phyloP scores from a whole-genome alignment of 92 coral and sea anemone species.

The Actinostola sp. region DNA sequence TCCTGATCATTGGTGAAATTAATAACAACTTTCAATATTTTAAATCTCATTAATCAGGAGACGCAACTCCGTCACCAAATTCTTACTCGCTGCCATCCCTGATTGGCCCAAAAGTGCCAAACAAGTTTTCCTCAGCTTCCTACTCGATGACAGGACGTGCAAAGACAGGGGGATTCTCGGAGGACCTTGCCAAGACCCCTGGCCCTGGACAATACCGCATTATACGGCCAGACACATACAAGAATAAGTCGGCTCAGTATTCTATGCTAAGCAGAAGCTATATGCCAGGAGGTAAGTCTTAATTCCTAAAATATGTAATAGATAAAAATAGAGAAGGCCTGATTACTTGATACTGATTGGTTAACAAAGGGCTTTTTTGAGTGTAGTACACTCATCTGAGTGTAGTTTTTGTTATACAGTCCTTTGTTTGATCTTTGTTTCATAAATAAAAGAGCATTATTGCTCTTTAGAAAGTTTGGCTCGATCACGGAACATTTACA shows the following conservation, averaged over 20 bases:
- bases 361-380: too few relatives aligned
- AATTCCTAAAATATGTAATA: too few relatives aligned
- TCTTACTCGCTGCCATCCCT: constrained; percentile 80
- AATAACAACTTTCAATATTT: neutral
- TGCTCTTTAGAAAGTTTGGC: too few relatives aligned
- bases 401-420: too few relatives aligned
- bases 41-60: constrained; percentile 48
- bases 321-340: too few relatives aligned
- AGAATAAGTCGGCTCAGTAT: constrained; percentile 70
- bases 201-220: constrained; percentile 92
- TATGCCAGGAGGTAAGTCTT: constrained; percentile 94
- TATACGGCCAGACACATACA: constrained; percentile 62
- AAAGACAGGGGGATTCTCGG: constrained; percentile 94
- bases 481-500: too few relatives aligned
- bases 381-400: too few relatives aligned
- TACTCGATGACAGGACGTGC: constrained; percentile 96
- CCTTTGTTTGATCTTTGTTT: too few relatives aligned
- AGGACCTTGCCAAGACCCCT: constrained; percentile 96
- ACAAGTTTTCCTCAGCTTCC: constrained; percentile 85
- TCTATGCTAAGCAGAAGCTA: constrained; percentile 83
- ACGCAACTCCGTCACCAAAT: constrained; percentile 91
- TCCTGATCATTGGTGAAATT: neutral
- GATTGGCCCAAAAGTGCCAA: constrained; percentile 82
- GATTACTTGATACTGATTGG: too few relatives aligned
- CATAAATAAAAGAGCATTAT: too few relatives aligned